Base-by-base conservation (phyloP, 1,140 invertebrate genomes). In the Proales similis region DNA sequence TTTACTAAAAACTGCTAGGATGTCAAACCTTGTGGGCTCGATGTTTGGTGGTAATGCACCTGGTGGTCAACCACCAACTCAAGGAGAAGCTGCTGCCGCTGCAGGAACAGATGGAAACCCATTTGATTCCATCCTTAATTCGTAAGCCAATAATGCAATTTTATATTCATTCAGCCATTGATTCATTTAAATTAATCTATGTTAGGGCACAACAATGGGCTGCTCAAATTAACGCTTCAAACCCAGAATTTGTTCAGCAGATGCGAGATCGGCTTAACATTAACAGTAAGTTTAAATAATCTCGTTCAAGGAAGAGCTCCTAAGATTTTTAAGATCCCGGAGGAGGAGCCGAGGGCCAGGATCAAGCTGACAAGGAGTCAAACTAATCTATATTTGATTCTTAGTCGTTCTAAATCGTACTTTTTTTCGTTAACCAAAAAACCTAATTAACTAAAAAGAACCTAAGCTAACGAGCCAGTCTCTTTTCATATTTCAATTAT, bases 171-270 rank as follows among this genome's bases (percentile, higher is more conserved):
- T 45, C 7, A 9, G 14, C 9, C 7, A 45, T 6, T 6, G 7
- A 6, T 9, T 6, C 14, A 45, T 6, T 45, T 7, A 6, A 45
- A 5, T 9, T 48, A 36, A 5, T 53, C 27, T 38, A 0, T 5
- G 27, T 48, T 2, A 63, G 60, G 20, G 60, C 43, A 38, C 60
- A 63, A 26, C 43, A 63, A 48, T 47, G 43, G 60, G 60, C 60
- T 20, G 32, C 36, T 19, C 60, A 63, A 36, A 63, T 63, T 45
- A 46, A 63, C 14, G 24, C 36, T 17, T 17, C 29, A 12, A 63
- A 63, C 42, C 60, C 60, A 9, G 60, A 63, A 14, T 38, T 63
- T 9, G 48, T 63, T 17, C 26, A 36, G 38, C 32, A 46, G 48
- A 38, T 63, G 43, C 47, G 60, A 38, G 45, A 63, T 19, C 20